Evolutionary conservation across 2,113 vertebrate species (phyloP).

Genomic region (Vulpes ferrilata): DNA sequence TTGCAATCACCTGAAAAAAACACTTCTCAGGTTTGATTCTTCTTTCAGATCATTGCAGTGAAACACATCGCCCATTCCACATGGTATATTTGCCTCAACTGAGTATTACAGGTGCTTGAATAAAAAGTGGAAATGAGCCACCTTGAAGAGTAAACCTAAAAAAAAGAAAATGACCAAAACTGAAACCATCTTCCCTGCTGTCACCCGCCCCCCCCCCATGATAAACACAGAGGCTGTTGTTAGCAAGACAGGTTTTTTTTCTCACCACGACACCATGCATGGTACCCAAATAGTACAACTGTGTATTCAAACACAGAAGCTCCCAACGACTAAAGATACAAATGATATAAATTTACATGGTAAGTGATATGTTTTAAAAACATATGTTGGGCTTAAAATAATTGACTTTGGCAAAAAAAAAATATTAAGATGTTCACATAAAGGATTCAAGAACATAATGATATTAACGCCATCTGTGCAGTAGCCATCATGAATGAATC

Average conservation of each 20-base stretch:
- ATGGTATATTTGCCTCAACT: neutral
- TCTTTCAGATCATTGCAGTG: neutral
- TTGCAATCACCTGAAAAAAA: neutral
- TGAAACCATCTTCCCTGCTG: constrained; percentile 57
- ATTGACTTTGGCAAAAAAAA: constrained; percentile 66
- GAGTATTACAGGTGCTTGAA: constrained; percentile 30
- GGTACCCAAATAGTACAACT: constrained; percentile 53
- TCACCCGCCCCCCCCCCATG: neutral
- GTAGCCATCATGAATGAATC: constrained; percentile 63
- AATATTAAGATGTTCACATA: constrained; percentile 59
- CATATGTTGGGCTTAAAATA: constrained; percentile 75
- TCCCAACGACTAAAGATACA: constrained; percentile 11
- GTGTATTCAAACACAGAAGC: constrained; percentile 66
- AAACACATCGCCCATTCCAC: neutral
- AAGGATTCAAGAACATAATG: constrained; percentile 61
- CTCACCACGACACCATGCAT: neutral
- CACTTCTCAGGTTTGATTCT: neutral
- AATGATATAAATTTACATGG: constrained; percentile 44
- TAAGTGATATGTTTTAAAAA: constrained; percentile 61
- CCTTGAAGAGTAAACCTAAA: constrained; percentile 47
- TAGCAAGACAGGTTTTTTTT: constrained; percentile 50
- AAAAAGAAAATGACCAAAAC: constrained; percentile 65
- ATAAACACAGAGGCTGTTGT: constrained; percentile 51
- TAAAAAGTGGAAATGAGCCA: constrained; percentile 27
- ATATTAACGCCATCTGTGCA: constrained; percentile 70